phyloP scores from a whole-genome alignment of 2,113 vertebrate species.

The Perca schrenkii region DNA sequence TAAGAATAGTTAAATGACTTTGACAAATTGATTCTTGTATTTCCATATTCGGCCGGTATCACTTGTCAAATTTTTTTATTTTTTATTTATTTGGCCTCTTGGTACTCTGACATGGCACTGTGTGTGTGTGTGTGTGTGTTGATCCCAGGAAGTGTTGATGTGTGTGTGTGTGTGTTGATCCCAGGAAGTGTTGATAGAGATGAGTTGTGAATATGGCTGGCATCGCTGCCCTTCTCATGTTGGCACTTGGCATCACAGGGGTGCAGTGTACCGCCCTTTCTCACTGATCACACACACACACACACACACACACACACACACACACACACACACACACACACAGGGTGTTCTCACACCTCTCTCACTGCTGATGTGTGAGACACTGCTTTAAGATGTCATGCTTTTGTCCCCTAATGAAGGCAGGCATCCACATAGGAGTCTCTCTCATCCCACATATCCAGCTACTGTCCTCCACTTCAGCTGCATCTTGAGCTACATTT shows the following conservation, averaged over 20 bases:
- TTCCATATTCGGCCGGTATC: conserved; percentile 36
- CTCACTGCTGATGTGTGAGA: conserved; percentile 37
- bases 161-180: not conserved
- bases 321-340: not conserved
- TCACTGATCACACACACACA: not conserved
- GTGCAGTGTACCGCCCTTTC: conserved; percentile 18
- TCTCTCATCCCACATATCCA: conserved; percentile 30
- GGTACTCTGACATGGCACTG: not conserved
- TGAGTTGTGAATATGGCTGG: conserved; percentile 52
- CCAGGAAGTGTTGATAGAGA: conserved; percentile 58
- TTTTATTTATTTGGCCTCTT: not conserved
- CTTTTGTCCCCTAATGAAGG: conserved; percentile 41
- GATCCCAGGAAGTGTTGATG: conserved; percentile 54
- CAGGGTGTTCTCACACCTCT: conserved; percentile 54
- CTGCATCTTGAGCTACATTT: not conserved
- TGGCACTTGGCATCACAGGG: conserved; percentile 43
- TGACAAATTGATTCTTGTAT: conserved; percentile 56
- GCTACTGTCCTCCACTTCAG: not conserved
- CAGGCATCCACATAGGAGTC: not conserved
- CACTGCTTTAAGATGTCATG: conserved; percentile 32
- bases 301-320: conserved; percentile 18
- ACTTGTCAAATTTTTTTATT: conserved; percentile 20
- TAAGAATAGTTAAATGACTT: conserved; percentile 52
- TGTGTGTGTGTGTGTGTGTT: conserved; percentile 3
- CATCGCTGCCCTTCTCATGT: conserved; percentile 47